phyloP scores from a whole-genome alignment of 2,797 vertebrate genomes.

The Pagetopsis macropterus region DNA sequence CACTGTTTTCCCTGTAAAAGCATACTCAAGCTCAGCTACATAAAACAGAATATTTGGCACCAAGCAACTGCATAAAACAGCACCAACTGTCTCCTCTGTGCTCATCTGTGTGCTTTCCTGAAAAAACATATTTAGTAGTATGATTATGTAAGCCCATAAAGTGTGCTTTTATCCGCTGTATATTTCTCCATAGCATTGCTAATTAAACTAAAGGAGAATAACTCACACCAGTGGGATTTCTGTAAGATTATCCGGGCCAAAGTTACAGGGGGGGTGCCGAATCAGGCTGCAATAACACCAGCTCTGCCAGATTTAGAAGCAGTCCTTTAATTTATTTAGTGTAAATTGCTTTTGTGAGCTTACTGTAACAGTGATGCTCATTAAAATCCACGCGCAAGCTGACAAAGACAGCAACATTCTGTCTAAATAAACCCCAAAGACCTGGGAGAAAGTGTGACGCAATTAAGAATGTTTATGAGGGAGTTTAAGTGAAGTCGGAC shows the following conservation, averaged over 20 bases:
- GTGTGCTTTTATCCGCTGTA: constrained; percentile 19
- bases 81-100: constrained; percentile 32
- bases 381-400: constrained; percentile 55
- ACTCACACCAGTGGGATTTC: no score
- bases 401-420: constrained; percentile 42
- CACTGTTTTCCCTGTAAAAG: constrained; percentile 1
- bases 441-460: constrained; percentile 20
- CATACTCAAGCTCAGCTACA: constrained; percentile 10
- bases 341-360: not conserved
- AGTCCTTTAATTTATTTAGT: no score
- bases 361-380: constrained; percentile 38
- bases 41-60: constrained; percentile 18
- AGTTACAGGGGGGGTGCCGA: no score
- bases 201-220: no score
- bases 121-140: constrained; percentile 32
- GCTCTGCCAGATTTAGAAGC: no score
- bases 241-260: no score
- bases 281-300: no score
- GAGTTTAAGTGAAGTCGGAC: constrained; percentile 19
- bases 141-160: constrained; percentile 55
- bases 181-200: constrained; percentile 11
- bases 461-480: constrained; percentile 46
- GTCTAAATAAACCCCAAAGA: constrained; percentile 47
- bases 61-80: constrained; percentile 37
- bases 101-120: constrained; percentile 21